phyloP scores from a whole-genome alignment of 2,888 invertebrate genomes.

The Autographa pulchrina region DNA sequence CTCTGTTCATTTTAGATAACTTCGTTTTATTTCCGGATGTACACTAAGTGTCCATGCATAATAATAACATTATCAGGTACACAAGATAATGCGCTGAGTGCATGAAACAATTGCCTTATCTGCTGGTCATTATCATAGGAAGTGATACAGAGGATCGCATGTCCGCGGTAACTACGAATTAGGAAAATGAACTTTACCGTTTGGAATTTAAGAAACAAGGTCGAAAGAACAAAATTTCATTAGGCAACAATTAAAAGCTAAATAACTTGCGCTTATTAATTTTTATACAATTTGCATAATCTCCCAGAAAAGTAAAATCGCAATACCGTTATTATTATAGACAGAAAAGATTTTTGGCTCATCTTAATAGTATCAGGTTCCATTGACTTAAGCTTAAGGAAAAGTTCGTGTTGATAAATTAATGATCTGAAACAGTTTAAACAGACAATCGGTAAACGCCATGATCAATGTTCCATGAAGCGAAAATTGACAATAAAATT shows the following conservation, averaged over 20 bases:
- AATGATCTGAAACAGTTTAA: slow-evolving; percentile 3
- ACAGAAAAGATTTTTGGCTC: background rate
- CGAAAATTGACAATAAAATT: background rate
- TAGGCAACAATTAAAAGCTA: background rate
- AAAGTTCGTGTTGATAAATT: slow-evolving; percentile 4
- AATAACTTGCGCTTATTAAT: background rate
- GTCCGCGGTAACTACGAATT: background rate
- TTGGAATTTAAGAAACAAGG: background rate
- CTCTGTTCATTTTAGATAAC: too few species aligned
- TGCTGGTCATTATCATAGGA: slow-evolving; percentile 55
- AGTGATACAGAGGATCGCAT: slow-evolving; percentile 41
- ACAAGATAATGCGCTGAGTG: slow-evolving; percentile 33
- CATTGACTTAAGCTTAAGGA: slow-evolving; percentile 2
- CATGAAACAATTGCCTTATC: slow-evolving; percentile 53
- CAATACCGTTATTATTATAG: background rate
- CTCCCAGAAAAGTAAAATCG: too few species aligned
- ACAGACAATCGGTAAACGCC: background rate
- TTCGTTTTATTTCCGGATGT: slow-evolving; percentile 10
- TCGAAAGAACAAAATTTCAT: background rate
- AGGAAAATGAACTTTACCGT: background rate
- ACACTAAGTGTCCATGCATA: background rate
- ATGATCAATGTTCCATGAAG: background rate
- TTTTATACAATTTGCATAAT: too few species aligned
- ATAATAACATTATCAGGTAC: slow-evolving; percentile 40
- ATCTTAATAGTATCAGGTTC: background rate